Evolutionary conservation across 2,797 vertebrate genomes (phyloP).

Genomic region (Sebastes iracundus): DNA sequence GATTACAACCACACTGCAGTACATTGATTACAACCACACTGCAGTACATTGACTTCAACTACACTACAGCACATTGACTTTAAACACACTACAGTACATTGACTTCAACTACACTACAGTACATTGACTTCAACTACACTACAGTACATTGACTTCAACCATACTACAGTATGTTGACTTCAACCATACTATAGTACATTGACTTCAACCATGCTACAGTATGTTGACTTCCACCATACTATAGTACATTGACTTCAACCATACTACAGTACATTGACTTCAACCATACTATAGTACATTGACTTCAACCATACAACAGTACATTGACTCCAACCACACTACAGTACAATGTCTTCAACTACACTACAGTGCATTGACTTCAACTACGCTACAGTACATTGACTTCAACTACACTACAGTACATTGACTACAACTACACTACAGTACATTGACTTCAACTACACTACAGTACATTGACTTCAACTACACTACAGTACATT

Average conservation of each 20-base stretch:
- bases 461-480: no score
- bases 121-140: accelerated
- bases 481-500: no score
- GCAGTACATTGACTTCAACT: accelerated
- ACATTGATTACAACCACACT: accelerated
- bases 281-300: accelerated
- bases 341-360: accelerated
- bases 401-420: accelerated
- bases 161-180: no score
- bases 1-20: accelerated
- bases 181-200: accelerated
- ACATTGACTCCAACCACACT: no score
- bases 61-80: no score
- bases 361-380: no score
- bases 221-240: no score
- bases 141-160: no score
- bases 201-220: no score
- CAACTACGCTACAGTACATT: accelerated
- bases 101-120: no score
- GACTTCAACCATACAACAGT: accelerated
- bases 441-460: no score
- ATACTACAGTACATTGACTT: no score
- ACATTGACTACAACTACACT: accelerated
- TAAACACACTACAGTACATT: accelerated
- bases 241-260: accelerated